Evolutionary conservation across 1,140 invertebrate species (phyloP).

Genomic region (Calliphora vicina): DNA sequence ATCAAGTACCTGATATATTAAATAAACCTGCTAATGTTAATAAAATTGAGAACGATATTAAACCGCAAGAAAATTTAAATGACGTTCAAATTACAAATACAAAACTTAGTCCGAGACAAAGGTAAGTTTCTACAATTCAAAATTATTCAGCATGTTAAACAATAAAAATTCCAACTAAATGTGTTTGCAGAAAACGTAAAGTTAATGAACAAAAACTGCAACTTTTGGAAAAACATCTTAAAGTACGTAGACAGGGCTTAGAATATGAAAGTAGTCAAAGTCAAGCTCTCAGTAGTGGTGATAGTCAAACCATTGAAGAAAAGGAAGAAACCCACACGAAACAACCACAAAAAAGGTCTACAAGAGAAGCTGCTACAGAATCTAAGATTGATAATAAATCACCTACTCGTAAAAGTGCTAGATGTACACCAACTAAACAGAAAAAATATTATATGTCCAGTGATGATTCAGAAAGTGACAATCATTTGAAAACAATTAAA

Average conservation of each 20-base stretch:
- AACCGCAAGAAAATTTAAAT: not conserved
- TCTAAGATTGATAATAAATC: not conserved
- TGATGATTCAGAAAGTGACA: not conserved
- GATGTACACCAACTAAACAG: not conserved
- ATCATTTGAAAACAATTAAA: not conserved
- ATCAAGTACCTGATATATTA: slow-evolving; percentile 32
- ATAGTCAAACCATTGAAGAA: slow-evolving; percentile 37
- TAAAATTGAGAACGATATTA: not conserved
- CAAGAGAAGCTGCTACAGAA: not conserved
- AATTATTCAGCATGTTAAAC: too few relatives aligned
- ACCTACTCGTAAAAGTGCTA: not conserved
- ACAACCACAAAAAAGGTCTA: not conserved
- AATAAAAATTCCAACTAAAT: not conserved
- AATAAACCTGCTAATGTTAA: slow-evolving; percentile 39
- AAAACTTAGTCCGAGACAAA: slow-evolving; percentile 23
- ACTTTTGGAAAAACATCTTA: slow-evolving; percentile 31
- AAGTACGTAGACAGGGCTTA: slow-evolving; percentile 36
- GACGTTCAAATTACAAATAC: not conserved
- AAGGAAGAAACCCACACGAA: not conserved
- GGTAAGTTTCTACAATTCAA: not conserved
- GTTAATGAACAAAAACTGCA: not conserved
- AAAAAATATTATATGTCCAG: not conserved
- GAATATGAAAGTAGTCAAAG: slow-evolving; percentile 50
- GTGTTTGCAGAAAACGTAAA: slow-evolving; percentile 34
- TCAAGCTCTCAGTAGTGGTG: slow-evolving; percentile 31